phyloP scores from a whole-genome alignment of 92 coral and sea anemone species.

The Scolanthus callimorphus region DNA sequence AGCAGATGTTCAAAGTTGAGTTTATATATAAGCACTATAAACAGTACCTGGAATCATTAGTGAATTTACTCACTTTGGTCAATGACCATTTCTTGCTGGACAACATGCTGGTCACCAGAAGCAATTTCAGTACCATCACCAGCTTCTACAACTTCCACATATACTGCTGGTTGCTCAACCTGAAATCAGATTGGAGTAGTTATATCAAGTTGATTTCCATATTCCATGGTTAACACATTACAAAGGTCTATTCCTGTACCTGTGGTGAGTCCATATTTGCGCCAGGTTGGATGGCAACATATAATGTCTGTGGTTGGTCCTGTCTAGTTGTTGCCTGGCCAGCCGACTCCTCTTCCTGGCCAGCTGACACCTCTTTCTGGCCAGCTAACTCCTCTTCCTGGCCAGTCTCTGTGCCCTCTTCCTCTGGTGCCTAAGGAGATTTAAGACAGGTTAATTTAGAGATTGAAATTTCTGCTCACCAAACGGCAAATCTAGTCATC shows the following conservation, averaged over 20 bases:
- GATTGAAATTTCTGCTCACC: no score
- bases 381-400: neutral
- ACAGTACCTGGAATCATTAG: no score
- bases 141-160: slow-evolving; percentile 97
- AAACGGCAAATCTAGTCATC: no score
- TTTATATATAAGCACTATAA: no score
- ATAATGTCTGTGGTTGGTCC: slow-evolving; percentile 71
- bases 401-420: neutral
- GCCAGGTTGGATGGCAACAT: slow-evolving; percentile 95
- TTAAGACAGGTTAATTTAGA: neutral
- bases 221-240: no score
- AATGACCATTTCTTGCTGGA: slow-evolving; percentile 90
- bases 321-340: neutral
- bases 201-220: no score
- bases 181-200: no score
- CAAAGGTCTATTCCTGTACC: no score
- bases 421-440: neutral
- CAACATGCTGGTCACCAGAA: slow-evolving; percentile 74
- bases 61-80: slow-evolving; percentile 80
- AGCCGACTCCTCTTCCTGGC: slow-evolving; percentile 1
- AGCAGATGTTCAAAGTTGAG: no score
- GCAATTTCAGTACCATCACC: slow-evolving; percentile 89
- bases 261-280: slow-evolving; percentile 75
- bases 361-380: neutral
- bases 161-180: slow-evolving; percentile 98